A percentile compares a stretch with the other conserved stretches of the same genome.
These are phyloP conservation scores for Andrena trimmerana DNA, from an alignment of 2,888 invertebrate species.

Conservation along the genomic window DNA sequence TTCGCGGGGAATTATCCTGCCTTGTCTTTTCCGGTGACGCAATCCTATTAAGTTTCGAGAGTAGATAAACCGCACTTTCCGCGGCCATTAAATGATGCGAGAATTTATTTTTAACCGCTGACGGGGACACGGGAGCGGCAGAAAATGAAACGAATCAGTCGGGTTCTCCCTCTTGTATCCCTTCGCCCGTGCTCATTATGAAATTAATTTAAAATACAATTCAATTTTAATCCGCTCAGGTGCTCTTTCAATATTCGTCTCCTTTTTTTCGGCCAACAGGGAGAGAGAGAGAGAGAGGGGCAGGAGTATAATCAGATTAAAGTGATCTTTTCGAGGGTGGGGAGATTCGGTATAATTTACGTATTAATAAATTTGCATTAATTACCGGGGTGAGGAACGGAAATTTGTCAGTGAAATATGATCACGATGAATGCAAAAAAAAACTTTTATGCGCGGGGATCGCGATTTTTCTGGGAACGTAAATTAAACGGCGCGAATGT, in stretches of 20 bases:
- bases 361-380: constrained; percentile 55
- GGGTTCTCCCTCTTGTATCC: neutral
- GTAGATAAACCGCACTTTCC: constrained; percentile 51
- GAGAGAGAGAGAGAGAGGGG: neutral
- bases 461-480: neutral
- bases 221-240: constrained; percentile 43
- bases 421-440: neutral
- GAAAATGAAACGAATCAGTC: constrained; percentile 16
- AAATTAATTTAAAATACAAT: constrained; percentile 40
- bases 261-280: constrained; percentile 2
- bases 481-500: constrained; percentile 12
- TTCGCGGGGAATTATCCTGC: constrained; percentile 43
- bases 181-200: constrained; percentile 23
- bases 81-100: constrained; percentile 43
- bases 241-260: constrained; percentile 33
- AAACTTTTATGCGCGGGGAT: neutral
- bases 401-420: constrained; percentile 1
- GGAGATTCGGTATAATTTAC: constrained; percentile 30
- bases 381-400: constrained; percentile 2
- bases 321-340: constrained; percentile 13
- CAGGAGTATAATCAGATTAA: constrained; percentile 35
- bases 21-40: constrained; percentile 52
- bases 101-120: constrained; percentile 53
- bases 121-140: neutral
- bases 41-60: constrained; percentile 46